phyloP scores from a whole-genome alignment of 2,797 vertebrate genomes.

The Semaprochilodus insignis region DNA sequence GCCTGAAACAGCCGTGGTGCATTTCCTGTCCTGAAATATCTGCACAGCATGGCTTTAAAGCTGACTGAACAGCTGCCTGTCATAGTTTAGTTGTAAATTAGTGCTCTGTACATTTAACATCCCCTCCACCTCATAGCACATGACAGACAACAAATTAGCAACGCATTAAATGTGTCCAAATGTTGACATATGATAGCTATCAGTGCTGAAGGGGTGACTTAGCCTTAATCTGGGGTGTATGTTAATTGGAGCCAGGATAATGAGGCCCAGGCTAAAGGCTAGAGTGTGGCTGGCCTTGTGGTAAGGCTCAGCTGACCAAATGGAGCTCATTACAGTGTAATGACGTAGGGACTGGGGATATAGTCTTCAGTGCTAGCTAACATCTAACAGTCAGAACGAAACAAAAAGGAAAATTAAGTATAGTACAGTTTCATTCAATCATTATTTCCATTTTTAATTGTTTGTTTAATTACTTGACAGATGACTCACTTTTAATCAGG shows the following conservation, averaged over 20 bases:
- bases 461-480: no score
- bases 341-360: slow-evolving; percentile 42
- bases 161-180: slow-evolving; percentile 58
- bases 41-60: background rate
- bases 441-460: no score
- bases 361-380: background rate
- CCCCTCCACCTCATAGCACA: slow-evolving; percentile 35
- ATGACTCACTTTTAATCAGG: no score
- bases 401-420: background rate
- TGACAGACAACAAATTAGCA: slow-evolving; percentile 59
- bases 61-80: slow-evolving; percentile 8
- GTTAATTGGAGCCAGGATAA: slow-evolving; percentile 56
- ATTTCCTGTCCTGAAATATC: background rate
- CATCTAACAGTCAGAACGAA: background rate
- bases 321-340: slow-evolving; percentile 49
- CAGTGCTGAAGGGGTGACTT: slow-evolving; percentile 45
- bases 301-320: slow-evolving; percentile 53
- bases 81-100: slow-evolving; percentile 7
- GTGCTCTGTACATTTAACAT: background rate
- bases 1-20: background rate
- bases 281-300: slow-evolving; percentile 50
- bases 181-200: slow-evolving; percentile 65
- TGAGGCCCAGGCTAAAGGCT: slow-evolving; percentile 42
- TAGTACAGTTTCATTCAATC: no score
- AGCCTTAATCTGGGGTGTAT: slow-evolving; percentile 31